Evolutionary conservation across 2,797 vertebrate species (phyloP).

Genomic region (Pantherophis vulpinus): DNA sequence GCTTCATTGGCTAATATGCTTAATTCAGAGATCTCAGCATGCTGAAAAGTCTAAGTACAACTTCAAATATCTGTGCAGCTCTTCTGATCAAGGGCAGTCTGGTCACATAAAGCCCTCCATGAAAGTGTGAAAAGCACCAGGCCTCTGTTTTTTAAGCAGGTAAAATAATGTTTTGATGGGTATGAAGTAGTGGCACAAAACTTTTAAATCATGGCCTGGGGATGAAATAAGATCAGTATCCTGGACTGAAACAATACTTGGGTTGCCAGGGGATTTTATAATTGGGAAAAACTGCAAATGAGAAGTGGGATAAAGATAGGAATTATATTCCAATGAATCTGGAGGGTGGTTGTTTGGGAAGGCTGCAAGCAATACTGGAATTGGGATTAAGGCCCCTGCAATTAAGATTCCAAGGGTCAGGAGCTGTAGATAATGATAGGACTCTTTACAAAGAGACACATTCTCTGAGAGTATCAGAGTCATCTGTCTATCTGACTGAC

Average conservation of each 20-base stretch:
- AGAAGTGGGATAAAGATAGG: not conserved
- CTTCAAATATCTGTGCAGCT: not conserved
- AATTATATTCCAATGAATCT: not conserved
- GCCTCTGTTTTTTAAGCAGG: not conserved
- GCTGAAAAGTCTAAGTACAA: not conserved
- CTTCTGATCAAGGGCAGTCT: not conserved
- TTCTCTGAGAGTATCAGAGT: not conserved
- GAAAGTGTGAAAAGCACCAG: not conserved
- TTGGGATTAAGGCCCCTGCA: not conserved
- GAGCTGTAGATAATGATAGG: not conserved
- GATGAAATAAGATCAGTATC: not conserved
- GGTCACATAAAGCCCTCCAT: not conserved
- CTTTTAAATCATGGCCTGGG: not conserved
- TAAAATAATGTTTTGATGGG: not conserved
- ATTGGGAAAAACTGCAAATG: not conserved
- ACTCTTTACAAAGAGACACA: not conserved
- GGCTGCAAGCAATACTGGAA: not conserved
- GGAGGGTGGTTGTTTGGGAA: not conserved
- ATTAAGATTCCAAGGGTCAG: not conserved
- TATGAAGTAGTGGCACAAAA: not conserved
- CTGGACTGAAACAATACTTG: not conserved
- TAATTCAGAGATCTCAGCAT: not conserved
- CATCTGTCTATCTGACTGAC: not conserved
- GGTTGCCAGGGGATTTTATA: not conserved
- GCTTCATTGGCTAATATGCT: no score